A percentile compares a stretch with the other conserved stretches of the same genome.
Evolutionary conservation across 2,888 invertebrate genomes (phyloP).

Genomic region (Escarpia spicata): DNA sequence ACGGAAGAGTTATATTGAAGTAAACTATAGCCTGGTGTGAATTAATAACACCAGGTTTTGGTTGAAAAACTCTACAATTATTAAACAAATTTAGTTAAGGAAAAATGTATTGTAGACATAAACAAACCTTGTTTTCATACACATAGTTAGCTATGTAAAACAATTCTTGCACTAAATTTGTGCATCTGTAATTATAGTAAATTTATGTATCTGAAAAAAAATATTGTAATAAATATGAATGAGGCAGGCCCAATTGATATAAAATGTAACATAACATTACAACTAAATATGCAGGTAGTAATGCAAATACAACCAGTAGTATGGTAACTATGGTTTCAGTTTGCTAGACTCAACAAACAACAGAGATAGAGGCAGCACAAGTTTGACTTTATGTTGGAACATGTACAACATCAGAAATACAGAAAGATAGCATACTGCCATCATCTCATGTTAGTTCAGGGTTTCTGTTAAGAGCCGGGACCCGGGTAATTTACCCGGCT

Average conservation of each 20-base stretch:
- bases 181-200: background rate
- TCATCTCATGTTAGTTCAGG: background rate
- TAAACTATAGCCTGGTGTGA: too few species aligned
- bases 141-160: too few species aligned
- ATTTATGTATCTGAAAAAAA: background rate
- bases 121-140: too few species aligned
- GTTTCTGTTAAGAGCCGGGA: too few species aligned
- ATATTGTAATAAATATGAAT: background rate
- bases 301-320: background rate
- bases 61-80: too few species aligned
- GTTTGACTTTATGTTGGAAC: background rate
- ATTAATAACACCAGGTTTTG: too few species aligned
- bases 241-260: background rate
- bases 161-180: background rate
- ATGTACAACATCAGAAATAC: slow-evolving; percentile 1
- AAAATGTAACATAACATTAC: background rate
- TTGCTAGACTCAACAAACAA: background rate
- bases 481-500: too few species aligned
- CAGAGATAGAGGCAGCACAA: background rate
- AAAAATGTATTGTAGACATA: too few species aligned
- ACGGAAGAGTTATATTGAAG: too few species aligned
- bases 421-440: background rate
- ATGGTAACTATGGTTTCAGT: background rate
- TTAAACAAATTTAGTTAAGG: too few species aligned
- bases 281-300: background rate